Evolutionary conservation across 2,888 invertebrate genomes (phyloP).

Genomic region (Arenicola marina): DNA sequence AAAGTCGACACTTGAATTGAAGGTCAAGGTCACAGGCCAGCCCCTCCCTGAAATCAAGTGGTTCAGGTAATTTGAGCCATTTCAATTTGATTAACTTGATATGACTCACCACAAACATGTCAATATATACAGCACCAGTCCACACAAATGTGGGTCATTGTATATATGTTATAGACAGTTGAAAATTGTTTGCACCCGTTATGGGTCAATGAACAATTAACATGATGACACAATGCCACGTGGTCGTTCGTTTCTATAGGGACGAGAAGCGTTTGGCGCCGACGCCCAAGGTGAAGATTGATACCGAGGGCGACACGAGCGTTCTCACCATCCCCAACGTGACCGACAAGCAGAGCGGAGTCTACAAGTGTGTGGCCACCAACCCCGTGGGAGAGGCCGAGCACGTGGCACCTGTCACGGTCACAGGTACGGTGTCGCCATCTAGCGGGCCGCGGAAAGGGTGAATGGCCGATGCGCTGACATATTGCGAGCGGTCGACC

Average conservation of each 20-base stretch:
- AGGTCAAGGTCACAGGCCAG: constrained; percentile 74
- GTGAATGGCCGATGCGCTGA: too few species aligned
- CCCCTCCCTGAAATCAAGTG: constrained; percentile 86
- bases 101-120: too few species aligned
- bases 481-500: too few species aligned
- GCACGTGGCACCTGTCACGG: constrained; percentile 67
- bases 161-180: too few species aligned
- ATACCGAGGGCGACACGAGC: constrained; percentile 66
- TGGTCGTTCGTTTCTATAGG: constrained; percentile 55
- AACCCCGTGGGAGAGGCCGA: constrained; percentile 30
- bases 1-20: constrained; percentile 28
- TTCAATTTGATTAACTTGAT: too few species aligned
- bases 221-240: neutral
- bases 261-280: constrained; percentile 81
- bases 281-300: constrained; percentile 75
- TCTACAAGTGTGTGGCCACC: constrained; percentile 33
- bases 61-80: constrained; percentile 73
- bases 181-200: too few species aligned
- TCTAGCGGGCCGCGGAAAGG: too few species aligned
- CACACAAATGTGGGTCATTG: too few species aligned
- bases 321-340: constrained; percentile 44
- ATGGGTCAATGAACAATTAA: too few species aligned
- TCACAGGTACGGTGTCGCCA: constrained; percentile 74
- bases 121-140: too few species aligned
- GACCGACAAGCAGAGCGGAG: constrained; percentile 52